Evolutionary conservation across 92 coral and sea anemone species (phyloP), one percentile per base, ranked within the genome.

Genomic region (Meandrina meandrites): DNA sequence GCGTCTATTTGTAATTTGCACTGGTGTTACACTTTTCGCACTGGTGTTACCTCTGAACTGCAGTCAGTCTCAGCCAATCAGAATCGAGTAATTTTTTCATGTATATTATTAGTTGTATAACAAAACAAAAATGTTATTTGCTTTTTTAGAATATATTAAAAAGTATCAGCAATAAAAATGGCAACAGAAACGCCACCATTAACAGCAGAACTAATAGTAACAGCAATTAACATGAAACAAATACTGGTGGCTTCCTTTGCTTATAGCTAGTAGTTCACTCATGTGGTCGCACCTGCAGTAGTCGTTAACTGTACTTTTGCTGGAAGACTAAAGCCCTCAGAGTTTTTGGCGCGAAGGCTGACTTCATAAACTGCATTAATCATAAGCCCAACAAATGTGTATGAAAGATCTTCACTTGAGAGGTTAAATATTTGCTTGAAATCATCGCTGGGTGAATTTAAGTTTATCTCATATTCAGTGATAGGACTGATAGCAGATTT

Each of bases 341-440:
- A 78, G 66, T 53, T 54, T 32, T 54, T 53, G 2, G 81, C 81
- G 28, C 28, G 58, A 31, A 78, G 14, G 0, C 1, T 13, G 11
- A 78, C 66, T 53, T 50, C n/a, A 78, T 78, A 78, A 27, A 50
- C 81, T 48, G 42, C 34, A 32, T 78, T 78, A 27, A 54, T 30
- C 37, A 47, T 18, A 34, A 70, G 75, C 37, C 36, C 66, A n/a
- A 5, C 66, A 51, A 78, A 32, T 31, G 28, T 8, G 17, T 50
- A 11, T 5, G 81, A 78, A 28, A 1, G 21, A 5, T 24, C 66
- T 30, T 53, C 47, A 32, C 45, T 5, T 0, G 68, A 78, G 4
- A 78, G 11, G 31, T 51, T 78, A 40, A 54, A 51, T 11, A 14
- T 17, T 8, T 50, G 40, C 22, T 51, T 1, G 34, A 11, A 27